phyloP scores from a whole-genome alignment of 2,888 invertebrate genomes.

The Cosmia trapezina region DNA sequence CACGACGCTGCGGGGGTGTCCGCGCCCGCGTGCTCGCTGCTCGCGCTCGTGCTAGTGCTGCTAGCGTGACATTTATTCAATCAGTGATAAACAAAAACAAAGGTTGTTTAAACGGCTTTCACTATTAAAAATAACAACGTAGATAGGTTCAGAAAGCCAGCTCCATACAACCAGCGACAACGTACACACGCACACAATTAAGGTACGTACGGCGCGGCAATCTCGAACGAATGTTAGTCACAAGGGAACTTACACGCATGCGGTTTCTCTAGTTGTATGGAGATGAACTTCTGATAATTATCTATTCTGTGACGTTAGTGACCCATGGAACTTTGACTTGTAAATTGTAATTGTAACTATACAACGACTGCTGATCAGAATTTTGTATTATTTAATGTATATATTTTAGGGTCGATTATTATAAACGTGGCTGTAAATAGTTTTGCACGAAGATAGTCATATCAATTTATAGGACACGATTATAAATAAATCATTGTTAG shows the following conservation, averaged over 20 bases:
- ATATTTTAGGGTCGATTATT: slow-evolving; percentile 57
- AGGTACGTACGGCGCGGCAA: neutral
- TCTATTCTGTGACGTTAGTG: slow-evolving; percentile 29
- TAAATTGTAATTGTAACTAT: slow-evolving; percentile 67
- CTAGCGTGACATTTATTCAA: slow-evolving; percentile 72
- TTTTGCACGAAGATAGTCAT: slow-evolving; percentile 83
- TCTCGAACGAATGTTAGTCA: neutral
- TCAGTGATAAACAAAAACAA: slow-evolving; percentile 42
- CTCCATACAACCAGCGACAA: neutral
- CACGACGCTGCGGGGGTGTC: slow-evolving; percentile 55
- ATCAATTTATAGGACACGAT: slow-evolving; percentile 76
- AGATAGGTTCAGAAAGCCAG: neutral
- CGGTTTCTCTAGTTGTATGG: neutral
- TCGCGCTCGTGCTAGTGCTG: slow-evolving; percentile 51
- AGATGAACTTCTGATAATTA: neutral
- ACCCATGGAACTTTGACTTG: slow-evolving; percentile 54
- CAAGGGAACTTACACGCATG: neutral
- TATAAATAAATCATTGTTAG: slow-evolving; percentile 62
- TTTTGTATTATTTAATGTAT: slow-evolving; percentile 66
- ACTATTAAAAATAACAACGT: slow-evolving; percentile 9
- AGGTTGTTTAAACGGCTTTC: slow-evolving; percentile 59
- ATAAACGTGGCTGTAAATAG: slow-evolving; percentile 79
- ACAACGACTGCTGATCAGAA: slow-evolving; percentile 73
- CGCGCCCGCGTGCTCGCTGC: slow-evolving; percentile 57
- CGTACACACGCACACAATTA: neutral